A percentile compares a stretch with the other conserved stretches of the same genome.
These are phyloP conservation scores for Sphenodon punctatus DNA, from an alignment of 2,797 vertebrate species.

Conservation along the genomic window DNA sequence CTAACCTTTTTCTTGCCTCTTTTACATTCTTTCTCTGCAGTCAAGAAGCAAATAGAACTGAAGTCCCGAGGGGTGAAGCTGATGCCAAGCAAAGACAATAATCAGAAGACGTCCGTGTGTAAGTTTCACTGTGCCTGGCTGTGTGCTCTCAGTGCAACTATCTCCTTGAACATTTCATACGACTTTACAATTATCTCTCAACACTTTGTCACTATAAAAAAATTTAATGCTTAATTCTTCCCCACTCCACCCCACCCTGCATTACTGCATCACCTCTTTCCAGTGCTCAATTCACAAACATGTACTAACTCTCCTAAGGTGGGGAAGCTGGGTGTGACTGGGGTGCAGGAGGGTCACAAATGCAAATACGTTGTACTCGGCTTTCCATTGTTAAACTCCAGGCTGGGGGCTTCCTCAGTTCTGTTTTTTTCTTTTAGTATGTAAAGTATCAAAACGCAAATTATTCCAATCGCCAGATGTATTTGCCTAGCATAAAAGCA, in stretches of 20 bases:
- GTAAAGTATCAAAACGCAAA: not conserved
- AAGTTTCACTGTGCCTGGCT: conserved; percentile 75
- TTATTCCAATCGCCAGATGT: fast-evolving
- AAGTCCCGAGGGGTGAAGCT: conserved; percentile 98
- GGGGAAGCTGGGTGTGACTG: not conserved
- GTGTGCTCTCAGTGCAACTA: not conserved
- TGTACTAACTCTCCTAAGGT: conserved; percentile 39
- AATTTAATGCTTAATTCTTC: conserved; percentile 22
- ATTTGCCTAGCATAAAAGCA: not conserved
- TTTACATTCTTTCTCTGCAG: conserved; percentile 74
- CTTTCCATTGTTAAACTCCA: not conserved
- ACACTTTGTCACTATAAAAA: conserved; percentile 3
- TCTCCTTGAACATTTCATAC: conserved; percentile 54
- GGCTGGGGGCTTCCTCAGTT: not conserved
- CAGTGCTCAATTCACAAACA: conserved; percentile 45
- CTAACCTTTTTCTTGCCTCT: not conserved
- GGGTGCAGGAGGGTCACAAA: not conserved
- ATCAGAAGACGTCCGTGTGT: conserved; percentile 99
- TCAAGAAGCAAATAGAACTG: conserved; percentile 98
- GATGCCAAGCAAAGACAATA: conserved; percentile 97
- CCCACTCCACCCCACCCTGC: conserved; percentile 42
- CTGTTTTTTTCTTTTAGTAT: not conserved
- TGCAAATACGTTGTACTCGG: conserved; percentile 4
- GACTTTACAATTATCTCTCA: conserved; percentile 34
- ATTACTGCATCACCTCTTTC: conserved; percentile 62